phyloP scores from a whole-genome alignment of 2,888 invertebrate species.

The Leuctra nigra region DNA sequence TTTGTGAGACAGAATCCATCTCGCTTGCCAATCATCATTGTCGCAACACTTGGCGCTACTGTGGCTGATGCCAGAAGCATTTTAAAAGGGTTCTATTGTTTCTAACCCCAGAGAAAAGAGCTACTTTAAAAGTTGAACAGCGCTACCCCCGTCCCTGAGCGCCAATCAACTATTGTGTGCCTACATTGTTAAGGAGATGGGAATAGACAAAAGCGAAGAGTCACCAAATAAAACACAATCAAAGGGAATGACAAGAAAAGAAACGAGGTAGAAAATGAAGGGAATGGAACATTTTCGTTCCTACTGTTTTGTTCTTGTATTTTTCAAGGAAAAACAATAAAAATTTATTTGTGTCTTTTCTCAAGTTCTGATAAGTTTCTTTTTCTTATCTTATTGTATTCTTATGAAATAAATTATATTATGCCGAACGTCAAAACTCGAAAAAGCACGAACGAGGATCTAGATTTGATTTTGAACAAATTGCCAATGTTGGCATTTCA shows the following conservation, averaged over 20 bases:
- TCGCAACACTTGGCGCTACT: slow-evolving; percentile 1
- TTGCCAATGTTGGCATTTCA: no score
- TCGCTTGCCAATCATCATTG: slow-evolving; percentile 13
- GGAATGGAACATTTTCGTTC: neutral
- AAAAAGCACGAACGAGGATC: no score
- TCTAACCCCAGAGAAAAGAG: slow-evolving; percentile 9
- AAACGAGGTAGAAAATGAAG: neutral
- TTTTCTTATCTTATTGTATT: no score
- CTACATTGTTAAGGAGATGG: slow-evolving; percentile 13
- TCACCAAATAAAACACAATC: neutral
- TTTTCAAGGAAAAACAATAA: neutral
- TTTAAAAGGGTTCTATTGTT: slow-evolving; percentile 10
- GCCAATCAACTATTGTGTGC: slow-evolving; percentile 11
- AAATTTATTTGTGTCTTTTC: no score
- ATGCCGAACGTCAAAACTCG: no score
- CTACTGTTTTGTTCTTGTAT: neutral
- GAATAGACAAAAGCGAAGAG: slow-evolving; percentile 11
- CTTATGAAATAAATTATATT: no score
- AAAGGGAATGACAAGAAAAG: no score
- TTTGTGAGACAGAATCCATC: slow-evolving; percentile 1
- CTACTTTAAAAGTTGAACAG: slow-evolving; percentile 15
- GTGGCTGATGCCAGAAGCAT: slow-evolving; percentile 1
- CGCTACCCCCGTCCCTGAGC: slow-evolving; percentile 1
- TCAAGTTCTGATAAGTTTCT: no score
- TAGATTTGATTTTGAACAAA: no score